Evolutionary conservation across 2,888 invertebrate genomes (phyloP).

Genomic region (Zygothrica quintamaculata): DNA sequence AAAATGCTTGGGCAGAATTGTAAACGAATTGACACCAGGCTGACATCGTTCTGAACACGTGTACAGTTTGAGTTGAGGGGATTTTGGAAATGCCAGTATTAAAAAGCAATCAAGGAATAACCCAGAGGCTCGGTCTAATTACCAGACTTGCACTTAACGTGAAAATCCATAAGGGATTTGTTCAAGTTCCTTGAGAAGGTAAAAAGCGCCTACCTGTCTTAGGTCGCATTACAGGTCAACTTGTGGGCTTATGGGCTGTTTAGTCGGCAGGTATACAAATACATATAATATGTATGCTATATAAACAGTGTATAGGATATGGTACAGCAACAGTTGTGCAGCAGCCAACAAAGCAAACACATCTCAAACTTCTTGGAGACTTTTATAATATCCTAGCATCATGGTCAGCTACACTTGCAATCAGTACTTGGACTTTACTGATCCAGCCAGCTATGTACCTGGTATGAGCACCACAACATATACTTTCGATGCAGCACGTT

Average conservation of each 20-base stretch:
- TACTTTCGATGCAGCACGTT: slow-evolving; percentile 54
- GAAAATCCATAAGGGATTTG: slow-evolving; percentile 22
- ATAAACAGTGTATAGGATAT: slow-evolving; percentile 16
- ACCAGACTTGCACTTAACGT: slow-evolving; percentile 19
- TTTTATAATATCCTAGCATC: not conserved
- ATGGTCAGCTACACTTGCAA: slow-evolving; percentile 52
- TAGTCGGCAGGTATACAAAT: not conserved
- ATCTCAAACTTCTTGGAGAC: not conserved
- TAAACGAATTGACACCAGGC: slow-evolving; percentile 6
- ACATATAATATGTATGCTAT: slow-evolving; percentile 26
- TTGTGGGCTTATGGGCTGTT: slow-evolving; percentile 3
- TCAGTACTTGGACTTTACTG: slow-evolving; percentile 46
- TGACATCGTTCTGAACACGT: slow-evolving; percentile 25
- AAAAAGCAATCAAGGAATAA: slow-evolving; percentile 59
- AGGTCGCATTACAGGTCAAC: slow-evolving; percentile 2
- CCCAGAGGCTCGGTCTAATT: slow-evolving; percentile 37
- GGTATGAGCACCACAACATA: slow-evolving; percentile 35
- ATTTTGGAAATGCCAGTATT: slow-evolving; percentile 50
- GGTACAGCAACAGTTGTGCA: slow-evolving; percentile 47
- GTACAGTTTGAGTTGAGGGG: slow-evolving; percentile 9
- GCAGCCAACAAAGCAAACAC: slow-evolving; percentile 30
- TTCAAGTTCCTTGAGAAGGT: not conserved
- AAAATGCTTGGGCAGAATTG: slow-evolving; percentile 6
- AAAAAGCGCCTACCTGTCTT: slow-evolving; percentile 33
- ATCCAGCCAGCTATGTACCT: slow-evolving; percentile 5